phyloP scores from a whole-genome alignment of 2,797 vertebrate species.

The Cossypha caffra region DNA sequence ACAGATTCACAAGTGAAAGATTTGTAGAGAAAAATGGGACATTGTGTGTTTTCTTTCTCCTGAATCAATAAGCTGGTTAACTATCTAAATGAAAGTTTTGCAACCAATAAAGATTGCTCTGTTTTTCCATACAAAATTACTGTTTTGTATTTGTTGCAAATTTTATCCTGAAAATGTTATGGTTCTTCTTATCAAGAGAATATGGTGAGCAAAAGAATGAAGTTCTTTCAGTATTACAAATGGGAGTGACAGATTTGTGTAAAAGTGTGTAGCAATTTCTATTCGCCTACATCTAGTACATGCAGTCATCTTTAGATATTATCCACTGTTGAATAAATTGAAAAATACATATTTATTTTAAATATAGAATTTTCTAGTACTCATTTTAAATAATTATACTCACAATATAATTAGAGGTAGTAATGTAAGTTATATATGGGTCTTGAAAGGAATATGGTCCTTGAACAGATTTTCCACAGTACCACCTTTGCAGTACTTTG shows the following conservation, averaged over 20 bases:
- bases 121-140: background rate
- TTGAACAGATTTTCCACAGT: background rate
- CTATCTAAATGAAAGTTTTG: background rate
- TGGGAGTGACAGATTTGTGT: background rate
- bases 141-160: background rate
- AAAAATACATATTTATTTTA: background rate
- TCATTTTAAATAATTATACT: background rate
- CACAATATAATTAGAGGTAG: background rate
- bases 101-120: background rate
- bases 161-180: background rate
- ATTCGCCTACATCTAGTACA: background rate
- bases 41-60: background rate
- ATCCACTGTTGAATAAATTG: background rate
- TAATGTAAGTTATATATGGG: background rate
- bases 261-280: background rate
- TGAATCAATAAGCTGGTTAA: background rate
- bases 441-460: background rate
- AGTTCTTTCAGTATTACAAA: background rate
- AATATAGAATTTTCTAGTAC: background rate
- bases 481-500: background rate
- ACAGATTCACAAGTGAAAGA: background rate
- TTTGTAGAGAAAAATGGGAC: background rate
- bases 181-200: background rate
- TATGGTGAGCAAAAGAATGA: background rate
- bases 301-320: background rate